Base-by-base conservation (phyloP, 2,888 invertebrate species). In the Cyrtodaria siliqua region DNA sequence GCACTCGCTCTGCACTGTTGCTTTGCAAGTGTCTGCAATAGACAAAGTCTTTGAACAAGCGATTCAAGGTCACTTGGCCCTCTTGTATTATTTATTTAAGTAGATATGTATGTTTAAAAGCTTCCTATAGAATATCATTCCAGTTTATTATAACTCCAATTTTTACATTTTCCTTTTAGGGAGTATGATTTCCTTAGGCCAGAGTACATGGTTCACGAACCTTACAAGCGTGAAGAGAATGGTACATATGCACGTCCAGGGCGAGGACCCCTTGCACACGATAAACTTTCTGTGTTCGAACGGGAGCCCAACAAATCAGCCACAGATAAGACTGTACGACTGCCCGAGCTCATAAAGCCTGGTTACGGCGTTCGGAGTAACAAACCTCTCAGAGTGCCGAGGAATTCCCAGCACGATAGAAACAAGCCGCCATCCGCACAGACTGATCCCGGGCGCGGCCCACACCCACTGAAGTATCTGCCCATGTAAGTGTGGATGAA, bases 141-240 rank as follows among this genome's bases (percentile, higher is more conserved):
- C n/a, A n/a, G n/a, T n/a, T n/a, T n/a, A n/a, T n/a, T n/a, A n/a
- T n/a, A n/a, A n/a, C n/a, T n/a, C n/a, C n/a, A n/a, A n/a, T n/a
- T n/a, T n/a, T n/a, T n/a, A n/a, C n/a, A n/a, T n/a, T n/a, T n/a
- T n/a, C n/a, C n/a, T n/a, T n/a, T n/a, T n/a, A 91, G 89, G 42
- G 68, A 83, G 6, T 90, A 89, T 76, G 84, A 87, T 67, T 90
- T 90, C 62, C 70, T 88, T 47, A 82, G 90, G 52, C 91, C 92
- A 38, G 91, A 91, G 29, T 91, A 90, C 76, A 91, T 92, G 91
- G 90, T 91, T 0, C 90, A 91, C 61, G 86, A 90, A 40, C 66
- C 81, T 6, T 81, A 86, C 96, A 96, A 83, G 94, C 77, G 95
- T 94, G 0, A 96, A 95, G 2, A 33, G 12, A 63, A 74, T 40